A percentile compares a stretch with the other conserved stretches of the same genome.
Evolutionary conservation across 2,888 invertebrate genomes (phyloP).

Genomic region (Sinopyrophorus schimmeli): DNA sequence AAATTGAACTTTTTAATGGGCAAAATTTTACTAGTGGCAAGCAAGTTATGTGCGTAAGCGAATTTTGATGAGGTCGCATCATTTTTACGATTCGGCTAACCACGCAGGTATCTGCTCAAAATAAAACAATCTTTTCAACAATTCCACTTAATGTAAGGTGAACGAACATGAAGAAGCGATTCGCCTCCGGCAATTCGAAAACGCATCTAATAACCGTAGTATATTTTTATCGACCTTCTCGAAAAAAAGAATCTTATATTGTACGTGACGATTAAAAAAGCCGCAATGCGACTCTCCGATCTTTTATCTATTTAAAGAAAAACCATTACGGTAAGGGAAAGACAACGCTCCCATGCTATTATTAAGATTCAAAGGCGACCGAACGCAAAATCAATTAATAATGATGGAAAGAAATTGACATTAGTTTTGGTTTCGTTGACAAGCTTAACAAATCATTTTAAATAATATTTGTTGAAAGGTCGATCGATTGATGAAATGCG

Average conservation of each 20-base stretch:
- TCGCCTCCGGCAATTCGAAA: neutral
- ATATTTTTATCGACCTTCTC: conserved; percentile 14
- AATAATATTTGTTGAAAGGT: too few species aligned
- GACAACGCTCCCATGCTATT: too few species aligned
- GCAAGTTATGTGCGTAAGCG: neutral
- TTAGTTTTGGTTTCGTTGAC: neutral
- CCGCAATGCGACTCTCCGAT: neutral
- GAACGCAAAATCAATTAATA: neutral
- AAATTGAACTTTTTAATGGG: too few species aligned
- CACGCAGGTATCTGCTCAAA: conserved; percentile 3
- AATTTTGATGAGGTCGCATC: conserved; percentile 11
- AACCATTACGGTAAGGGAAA: too few species aligned
- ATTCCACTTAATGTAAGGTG: conserved; percentile 14
- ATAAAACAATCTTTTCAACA: conserved; percentile 12
- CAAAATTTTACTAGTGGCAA: too few species aligned
- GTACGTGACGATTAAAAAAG: conserved; percentile 5
- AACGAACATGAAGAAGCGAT: conserved; percentile 7
- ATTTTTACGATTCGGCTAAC: conserved; percentile 8
- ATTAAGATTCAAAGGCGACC: neutral
- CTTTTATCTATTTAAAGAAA: too few species aligned
- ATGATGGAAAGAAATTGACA: neutral
- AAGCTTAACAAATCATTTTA: conserved; percentile 2
- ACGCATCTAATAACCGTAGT: conserved; percentile 13
- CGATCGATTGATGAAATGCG: too few species aligned
- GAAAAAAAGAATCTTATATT: conserved; percentile 7